A percentile compares a stretch with the other conserved stretches of the same genome.
Evolutionary conservation across 1,140 invertebrate species (phyloP).

Genomic region (Psix sp.): DNA sequence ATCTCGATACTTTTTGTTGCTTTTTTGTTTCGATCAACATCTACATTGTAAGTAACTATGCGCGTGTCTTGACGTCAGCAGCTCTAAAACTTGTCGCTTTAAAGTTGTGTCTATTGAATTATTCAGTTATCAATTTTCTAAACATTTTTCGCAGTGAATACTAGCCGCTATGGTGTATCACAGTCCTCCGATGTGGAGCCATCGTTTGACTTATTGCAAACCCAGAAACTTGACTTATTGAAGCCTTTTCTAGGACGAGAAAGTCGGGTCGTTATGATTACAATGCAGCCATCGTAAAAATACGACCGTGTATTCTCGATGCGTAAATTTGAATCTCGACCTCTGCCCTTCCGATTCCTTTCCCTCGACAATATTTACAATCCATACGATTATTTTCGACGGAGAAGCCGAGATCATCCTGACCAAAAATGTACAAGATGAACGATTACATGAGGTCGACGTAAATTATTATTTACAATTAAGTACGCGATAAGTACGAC

Average conservation of each 20-base stretch:
- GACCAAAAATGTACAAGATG: slow-evolving; percentile 26
- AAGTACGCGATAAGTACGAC: slow-evolving; percentile 49
- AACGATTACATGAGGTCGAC: slow-evolving; percentile 33
- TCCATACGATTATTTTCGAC: not conserved
- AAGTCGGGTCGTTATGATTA: slow-evolving; percentile 14
- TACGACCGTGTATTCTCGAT: slow-evolving; percentile 7
- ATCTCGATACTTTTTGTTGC: slow-evolving; percentile 6
- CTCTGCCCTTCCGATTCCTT: not conserved
- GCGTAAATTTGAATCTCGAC: not conserved
- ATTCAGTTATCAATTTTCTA: slow-evolving; percentile 1
- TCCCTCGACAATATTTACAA: slow-evolving; percentile 35
- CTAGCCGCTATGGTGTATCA: slow-evolving; percentile 59
- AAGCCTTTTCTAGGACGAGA: slow-evolving; percentile 1
- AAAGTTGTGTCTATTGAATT: slow-evolving; percentile 1
- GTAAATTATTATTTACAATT: slow-evolving; percentile 45
- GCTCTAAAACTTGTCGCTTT: slow-evolving; percentile 30
- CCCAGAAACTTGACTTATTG: slow-evolving; percentile 10
- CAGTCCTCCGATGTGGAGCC: slow-evolving; percentile 59
- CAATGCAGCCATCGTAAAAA: slow-evolving; percentile 4
- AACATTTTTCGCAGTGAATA: slow-evolving; percentile 49
- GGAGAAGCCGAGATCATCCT: not conserved
- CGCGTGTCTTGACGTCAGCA: slow-evolving; percentile 56
- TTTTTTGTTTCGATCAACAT: slow-evolving; percentile 47
- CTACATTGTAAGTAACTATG: slow-evolving; percentile 64
- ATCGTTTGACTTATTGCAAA: slow-evolving; percentile 56